Base-by-base conservation (phyloP, 64 coral and sea anemone genomes). In the Acropora yongei region DNA sequence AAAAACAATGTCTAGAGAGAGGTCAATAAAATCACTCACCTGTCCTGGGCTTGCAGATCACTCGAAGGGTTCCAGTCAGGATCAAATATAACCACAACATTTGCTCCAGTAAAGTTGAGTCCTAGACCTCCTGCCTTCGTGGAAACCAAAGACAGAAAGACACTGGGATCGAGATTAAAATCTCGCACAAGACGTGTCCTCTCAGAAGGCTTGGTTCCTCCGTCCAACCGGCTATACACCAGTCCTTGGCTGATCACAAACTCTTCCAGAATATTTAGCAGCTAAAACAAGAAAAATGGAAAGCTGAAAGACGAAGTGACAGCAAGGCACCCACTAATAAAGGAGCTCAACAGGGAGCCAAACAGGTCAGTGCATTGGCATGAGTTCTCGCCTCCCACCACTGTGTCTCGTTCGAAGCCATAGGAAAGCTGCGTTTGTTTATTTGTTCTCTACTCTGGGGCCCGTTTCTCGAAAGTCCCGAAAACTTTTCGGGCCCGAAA, bases 61-160 rank as follows among this genome's bases (percentile, higher is more conserved):
- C 92, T 95, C 11, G 96, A 90, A 0, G 96, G 96, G 51, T 98
- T 98, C 96, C 96, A 98, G 18, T 86, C 93, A 8, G 96, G 96
- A 41, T 98, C 96, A 93, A 98, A 98, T 95, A 98, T 95, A 47
- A 98, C 90, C 66, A 98, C 96, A 78, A 98, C 90, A 82, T 98
- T 98, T 39, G 96, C 96, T 8, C 96, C 93, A 9, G 93, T 98
- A 30, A 98, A 95, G 82, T 98, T 98, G 67, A 98, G 78, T 43
- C 96, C 96, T 66, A 98, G 67, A 6, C 93, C 91, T 47, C 96
- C 96, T 17, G 96, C 91, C 5, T 90, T 80, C 0, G 96, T 98
- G 16, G 96, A 98, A 46, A 98, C 74, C 48, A 98, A 63, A 57
- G 90, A 98, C 58, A 98, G 16, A 44, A 78, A 82, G 82, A 95